A percentile compares a stretch with the other conserved stretches of the same genome.
These are phyloP conservation scores for Pinna nobilis DNA, from an alignment of 1,140 invertebrate species.

Conservation along the genomic window DNA sequence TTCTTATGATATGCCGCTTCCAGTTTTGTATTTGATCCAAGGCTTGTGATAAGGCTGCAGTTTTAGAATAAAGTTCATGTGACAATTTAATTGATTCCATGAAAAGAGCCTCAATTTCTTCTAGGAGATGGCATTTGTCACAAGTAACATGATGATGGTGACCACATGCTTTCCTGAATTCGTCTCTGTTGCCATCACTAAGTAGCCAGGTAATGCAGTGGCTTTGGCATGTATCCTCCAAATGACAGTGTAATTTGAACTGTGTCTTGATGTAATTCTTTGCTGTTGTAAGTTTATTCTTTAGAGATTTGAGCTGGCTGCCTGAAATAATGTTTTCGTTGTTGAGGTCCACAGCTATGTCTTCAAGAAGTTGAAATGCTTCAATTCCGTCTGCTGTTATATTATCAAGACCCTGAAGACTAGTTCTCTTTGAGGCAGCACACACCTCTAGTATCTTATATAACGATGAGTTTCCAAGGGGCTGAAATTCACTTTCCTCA, in stretches of 20 bases:
- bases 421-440: background rate
- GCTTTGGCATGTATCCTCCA: background rate
- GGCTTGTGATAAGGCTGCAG: too few species aligned
- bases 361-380: too few species aligned
- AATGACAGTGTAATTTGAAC: background rate
- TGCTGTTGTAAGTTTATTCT: background rate
- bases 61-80: too few species aligned
- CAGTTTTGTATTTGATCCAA: too few species aligned
- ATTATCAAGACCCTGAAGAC: background rate
- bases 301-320: background rate
- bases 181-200: background rate
- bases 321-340: background rate
- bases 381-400: background rate
- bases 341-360: too few species aligned
- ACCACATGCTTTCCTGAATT: slow-evolving; percentile 1
- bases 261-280: too few species aligned
- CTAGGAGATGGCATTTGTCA: too few species aligned
- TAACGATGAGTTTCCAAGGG: background rate
- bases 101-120: too few species aligned
- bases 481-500: background rate
- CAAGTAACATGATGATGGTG: too few species aligned
- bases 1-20: too few species aligned
- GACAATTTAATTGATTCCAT: too few species aligned
- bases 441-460: background rate
- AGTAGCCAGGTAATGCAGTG: background rate